A percentile compares a stretch with the other conserved stretches of the same genome.
Evolutionary conservation across 2,113 vertebrate species (phyloP).

Genomic region (Peromyscus polionotus): DNA sequence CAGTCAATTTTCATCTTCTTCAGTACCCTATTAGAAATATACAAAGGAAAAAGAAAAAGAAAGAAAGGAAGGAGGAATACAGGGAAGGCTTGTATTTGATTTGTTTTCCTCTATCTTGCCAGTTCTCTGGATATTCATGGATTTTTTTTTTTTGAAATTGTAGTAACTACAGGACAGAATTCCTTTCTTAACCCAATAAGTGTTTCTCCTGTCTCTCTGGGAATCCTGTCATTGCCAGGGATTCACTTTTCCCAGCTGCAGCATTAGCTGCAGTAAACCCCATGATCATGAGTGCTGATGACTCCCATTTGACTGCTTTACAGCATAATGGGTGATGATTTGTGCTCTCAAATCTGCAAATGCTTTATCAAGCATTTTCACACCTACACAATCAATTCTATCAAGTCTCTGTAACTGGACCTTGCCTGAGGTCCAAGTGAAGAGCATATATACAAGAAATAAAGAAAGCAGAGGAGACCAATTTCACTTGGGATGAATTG

Average conservation of each 20-base stretch:
- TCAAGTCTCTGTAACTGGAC: neutral
- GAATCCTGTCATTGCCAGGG: accelerated
- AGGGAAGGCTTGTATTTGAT: neutral
- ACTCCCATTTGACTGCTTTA: neutral
- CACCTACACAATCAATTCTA: neutral
- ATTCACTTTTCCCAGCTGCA: neutral
- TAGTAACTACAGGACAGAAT: neutral
- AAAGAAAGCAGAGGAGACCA: neutral
- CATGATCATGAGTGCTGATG: neutral
- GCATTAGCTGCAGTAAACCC: neutral
- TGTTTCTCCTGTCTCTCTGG: neutral
- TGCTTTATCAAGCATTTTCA: neutral
- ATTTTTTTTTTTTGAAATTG: neutral
- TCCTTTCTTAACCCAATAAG: neutral
- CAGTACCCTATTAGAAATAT: neutral
- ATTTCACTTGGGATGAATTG: neutral
- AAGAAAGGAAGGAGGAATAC: neutral
- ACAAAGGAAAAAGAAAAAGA: neutral
- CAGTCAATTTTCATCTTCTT: neutral
- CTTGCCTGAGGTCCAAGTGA: neutral
- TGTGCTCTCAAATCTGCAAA: neutral
- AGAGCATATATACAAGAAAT: neutral
- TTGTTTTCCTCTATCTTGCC: neutral
- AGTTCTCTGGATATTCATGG: neutral
- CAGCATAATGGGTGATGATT: neutral